phyloP scores from a whole-genome alignment of 2,888 invertebrate species.

The Hemaris fuciformis region DNA sequence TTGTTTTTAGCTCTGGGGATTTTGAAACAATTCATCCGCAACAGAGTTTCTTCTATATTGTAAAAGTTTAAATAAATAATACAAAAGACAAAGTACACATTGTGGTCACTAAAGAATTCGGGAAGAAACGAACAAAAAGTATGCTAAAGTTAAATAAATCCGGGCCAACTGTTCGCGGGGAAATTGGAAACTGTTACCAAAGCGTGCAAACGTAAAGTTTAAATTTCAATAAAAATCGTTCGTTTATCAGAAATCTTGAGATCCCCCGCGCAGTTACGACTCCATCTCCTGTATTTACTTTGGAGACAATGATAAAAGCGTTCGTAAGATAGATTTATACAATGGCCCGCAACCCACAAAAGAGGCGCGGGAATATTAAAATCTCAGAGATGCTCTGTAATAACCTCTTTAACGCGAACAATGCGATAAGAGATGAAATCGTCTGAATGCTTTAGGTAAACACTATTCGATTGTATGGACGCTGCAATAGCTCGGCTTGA shows the following conservation, averaged over 20 bases:
- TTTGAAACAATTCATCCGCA: no score
- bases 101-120: background rate
- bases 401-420: conserved; percentile 1
- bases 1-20: no score
- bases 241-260: conserved; percentile 28
- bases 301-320: conserved; percentile 57
- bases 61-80: background rate
- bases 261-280: conserved; percentile 14
- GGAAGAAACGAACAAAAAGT: background rate
- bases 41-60: background rate
- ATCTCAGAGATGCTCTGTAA: conserved; percentile 24
- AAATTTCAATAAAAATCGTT: conserved; percentile 28
- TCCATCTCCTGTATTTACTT: conserved; percentile 46
- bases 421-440: background rate
- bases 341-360: conserved; percentile 48
- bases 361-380: conserved; percentile 45
- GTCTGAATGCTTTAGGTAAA: background rate
- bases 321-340: conserved; percentile 49
- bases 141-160: background rate
- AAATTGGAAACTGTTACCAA: background rate
- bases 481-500: background rate
- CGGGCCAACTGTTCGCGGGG: background rate
- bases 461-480: background rate
- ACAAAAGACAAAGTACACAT: background rate
- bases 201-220: conserved; percentile 24